These are phyloP conservation scores for Pharmacophagus antenor DNA, from an alignment of 2,888 invertebrate genomes.

Conservation along the genomic window DNA sequence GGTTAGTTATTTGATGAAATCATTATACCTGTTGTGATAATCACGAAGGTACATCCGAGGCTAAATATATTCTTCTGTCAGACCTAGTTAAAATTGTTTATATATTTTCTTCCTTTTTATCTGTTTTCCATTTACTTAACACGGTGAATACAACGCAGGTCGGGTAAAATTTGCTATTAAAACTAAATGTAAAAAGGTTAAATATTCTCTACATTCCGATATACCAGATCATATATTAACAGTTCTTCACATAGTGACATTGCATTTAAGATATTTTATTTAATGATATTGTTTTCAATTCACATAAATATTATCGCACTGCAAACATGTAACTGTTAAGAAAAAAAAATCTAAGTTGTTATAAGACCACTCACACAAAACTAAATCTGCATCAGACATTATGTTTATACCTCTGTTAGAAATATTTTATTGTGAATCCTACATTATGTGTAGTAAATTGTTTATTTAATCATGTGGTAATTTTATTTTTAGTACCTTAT, in stretches of 20 bases:
- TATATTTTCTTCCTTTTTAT: conserved; percentile 27
- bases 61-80: conserved; percentile 34
- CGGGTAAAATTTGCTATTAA: not conserved
- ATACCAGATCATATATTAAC: conserved; percentile 67
- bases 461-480: conserved; percentile 73
- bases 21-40: conserved; percentile 65
- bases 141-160: not conserved
- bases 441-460: conserved; percentile 81
- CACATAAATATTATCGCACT: conserved; percentile 34
- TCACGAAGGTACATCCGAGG: conserved; percentile 48
- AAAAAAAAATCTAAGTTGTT: conserved; percentile 31
- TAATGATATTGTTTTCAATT: conserved; percentile 28
- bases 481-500: no score
- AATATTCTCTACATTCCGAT: conserved; percentile 68
- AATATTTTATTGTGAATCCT: conserved; percentile 78
- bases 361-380: conserved; percentile 42
- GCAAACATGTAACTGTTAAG: conserved; percentile 33
- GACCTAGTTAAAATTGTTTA: conserved; percentile 17
- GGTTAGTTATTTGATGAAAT: conserved; percentile 71
- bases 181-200: not conserved
- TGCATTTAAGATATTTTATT: conserved; percentile 40
- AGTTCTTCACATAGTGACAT: conserved; percentile 39
- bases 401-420: conserved; percentile 69
- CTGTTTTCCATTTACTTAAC: not conserved
- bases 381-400: conserved; percentile 76